phyloP scores from a whole-genome alignment of 2,797 vertebrate genomes.

The Gobio occitaniae region DNA sequence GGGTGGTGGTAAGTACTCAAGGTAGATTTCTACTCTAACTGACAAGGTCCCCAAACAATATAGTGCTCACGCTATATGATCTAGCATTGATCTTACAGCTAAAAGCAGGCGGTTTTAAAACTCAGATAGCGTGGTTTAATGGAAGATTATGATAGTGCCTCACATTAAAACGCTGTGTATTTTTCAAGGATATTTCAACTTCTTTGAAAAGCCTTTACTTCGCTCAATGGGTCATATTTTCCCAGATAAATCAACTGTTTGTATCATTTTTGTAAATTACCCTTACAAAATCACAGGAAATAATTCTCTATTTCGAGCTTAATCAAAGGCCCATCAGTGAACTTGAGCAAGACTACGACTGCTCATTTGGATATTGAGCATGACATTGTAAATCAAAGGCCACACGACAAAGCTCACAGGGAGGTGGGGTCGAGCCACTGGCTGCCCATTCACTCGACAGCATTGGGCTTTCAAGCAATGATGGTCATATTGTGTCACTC shows the following conservation, averaged over 20 bases:
- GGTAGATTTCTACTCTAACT: conserved; percentile 13
- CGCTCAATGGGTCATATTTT: neutral
- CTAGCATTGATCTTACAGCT: conserved; percentile 11
- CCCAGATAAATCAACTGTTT: neutral
- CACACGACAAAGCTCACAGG: conserved; percentile 31
- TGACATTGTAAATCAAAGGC: conserved; percentile 49
- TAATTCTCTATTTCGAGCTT: neutral
- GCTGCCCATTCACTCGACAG: conserved; percentile 41
- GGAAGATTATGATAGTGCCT: neutral
- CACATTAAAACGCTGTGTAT: neutral
- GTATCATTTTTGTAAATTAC: neutral
- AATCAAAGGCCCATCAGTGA: conserved; percentile 20
- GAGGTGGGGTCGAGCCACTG: conserved; percentile 35
- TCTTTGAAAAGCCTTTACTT: neutral
- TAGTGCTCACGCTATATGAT: neutral
- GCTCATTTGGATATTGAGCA: conserved; percentile 40
- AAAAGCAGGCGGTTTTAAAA: neutral
- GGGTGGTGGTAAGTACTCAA: conserved; percentile 1
- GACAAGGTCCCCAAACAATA: conserved; percentile 27
- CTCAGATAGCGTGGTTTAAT: neutral
- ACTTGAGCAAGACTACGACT: neutral
- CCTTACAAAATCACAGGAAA: neutral
- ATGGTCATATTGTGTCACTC: conserved; percentile 42
- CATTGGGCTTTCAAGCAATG: conserved; percentile 21
- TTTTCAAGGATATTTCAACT: conserved; percentile 22